phyloP scores from a whole-genome alignment of 1,140 invertebrate species.

The Orchestia grillus region DNA sequence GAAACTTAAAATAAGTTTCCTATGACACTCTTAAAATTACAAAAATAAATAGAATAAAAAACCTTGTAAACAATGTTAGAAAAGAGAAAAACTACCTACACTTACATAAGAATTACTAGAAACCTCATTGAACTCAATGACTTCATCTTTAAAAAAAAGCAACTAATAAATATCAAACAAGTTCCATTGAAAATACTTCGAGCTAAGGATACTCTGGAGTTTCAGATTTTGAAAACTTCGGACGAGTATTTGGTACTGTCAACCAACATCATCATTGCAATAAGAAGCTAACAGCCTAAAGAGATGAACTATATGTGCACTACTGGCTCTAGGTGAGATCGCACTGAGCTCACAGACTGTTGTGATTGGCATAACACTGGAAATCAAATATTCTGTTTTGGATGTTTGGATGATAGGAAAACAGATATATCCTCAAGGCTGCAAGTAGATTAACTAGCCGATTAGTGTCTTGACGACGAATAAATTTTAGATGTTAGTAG shows the following conservation, averaged over 20 bases:
- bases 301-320: neutral
- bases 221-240: neutral
- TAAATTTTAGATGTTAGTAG: conserved; percentile 30
- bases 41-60: no score
- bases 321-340: neutral
- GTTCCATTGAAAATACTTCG: neutral
- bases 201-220: neutral
- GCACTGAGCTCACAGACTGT: neutral
- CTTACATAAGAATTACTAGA: no score
- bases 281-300: neutral
- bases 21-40: no score
- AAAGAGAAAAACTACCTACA: no score
- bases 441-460: neutral
- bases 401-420: neutral
- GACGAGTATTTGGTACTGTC: neutral
- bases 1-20: no score
- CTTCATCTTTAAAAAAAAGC: neutral
- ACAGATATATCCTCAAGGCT: neutral
- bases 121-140: neutral
- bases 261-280: no score
- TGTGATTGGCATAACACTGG: neutral
- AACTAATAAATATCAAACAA: neutral
- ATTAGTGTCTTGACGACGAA: neutral
- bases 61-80: no score
- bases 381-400: no score